These are phyloP conservation scores for Heliocidaris tuberculata DNA, from an alignment of 35 echinoderm and acorn worm genomes.

Conservation along the genomic window DNA sequence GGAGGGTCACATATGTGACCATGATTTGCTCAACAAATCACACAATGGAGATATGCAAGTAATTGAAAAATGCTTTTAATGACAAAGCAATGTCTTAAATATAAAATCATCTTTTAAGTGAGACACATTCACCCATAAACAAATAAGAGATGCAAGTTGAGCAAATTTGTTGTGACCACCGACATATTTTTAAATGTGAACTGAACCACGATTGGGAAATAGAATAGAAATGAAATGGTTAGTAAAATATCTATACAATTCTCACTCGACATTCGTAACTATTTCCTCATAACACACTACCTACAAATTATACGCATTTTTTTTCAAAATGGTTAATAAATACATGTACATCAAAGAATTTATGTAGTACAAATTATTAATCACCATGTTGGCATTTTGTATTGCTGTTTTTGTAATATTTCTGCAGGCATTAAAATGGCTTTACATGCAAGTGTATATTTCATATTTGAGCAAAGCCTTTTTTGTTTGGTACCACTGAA, in stretches of 20 bases:
- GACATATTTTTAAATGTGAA: neutral
- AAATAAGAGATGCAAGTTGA: neutral
- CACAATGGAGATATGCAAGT: neutral
- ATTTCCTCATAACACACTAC: neutral
- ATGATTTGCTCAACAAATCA: neutral
- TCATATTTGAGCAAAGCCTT: neutral
- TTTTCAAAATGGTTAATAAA: neutral
- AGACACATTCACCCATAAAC: neutral
- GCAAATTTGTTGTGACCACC: neutral
- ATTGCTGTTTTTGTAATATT: neutral
- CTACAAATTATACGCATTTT: neutral
- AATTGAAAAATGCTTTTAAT: slow-evolving; percentile 52
- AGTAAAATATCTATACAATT: neutral
- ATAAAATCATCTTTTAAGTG: slow-evolving; percentile 44
- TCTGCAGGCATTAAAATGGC: neutral
- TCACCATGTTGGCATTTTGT: neutral
- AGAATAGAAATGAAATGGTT: neutral
- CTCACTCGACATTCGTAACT: neutral
- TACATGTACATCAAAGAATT: neutral
- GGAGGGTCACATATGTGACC: too few relatives aligned
- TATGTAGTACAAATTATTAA: neutral
- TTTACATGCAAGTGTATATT: neutral
- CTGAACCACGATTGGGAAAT: neutral
- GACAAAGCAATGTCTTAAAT: slow-evolving; percentile 41
- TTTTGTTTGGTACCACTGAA: too few relatives aligned